Base-by-base conservation (phyloP, 1,140 invertebrate genomes). In the Nomia melanderi region DNA sequence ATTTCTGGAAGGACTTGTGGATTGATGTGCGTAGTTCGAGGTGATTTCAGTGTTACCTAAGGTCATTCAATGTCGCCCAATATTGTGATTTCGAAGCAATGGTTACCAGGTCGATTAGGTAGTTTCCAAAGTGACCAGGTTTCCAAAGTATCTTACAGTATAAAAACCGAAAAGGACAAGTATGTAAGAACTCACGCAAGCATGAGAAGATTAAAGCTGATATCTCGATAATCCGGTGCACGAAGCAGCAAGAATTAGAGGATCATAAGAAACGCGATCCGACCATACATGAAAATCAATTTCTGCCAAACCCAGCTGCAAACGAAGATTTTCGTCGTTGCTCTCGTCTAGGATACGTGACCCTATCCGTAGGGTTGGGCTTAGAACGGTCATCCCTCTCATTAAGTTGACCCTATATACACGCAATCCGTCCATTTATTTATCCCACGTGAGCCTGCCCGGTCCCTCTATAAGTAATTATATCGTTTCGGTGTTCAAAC, bases 371-470 rank as follows among this genome's bases (percentile, higher is more conserved):
- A 47, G 75, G 57, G 29, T 14, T 47, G 57, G 65, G 81, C 66
- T 84, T 84, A 79, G 59, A 74, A 75, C 60, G 36, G 23, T 25
- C 50, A 53, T 14, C n/a, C 53, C 39, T n/a, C 47, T 74, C 39
- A 60, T 83, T 70, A 76, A 73, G 60, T 65, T 67, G 77, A 69
- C 66, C 53, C 73, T 67, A 72, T 71, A 70, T 74, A 44, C 75
- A 78, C 69, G 69, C 63, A 59, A 82, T 70, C 59, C 47, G 29
- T 69, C 64, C 80, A 78, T 83, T 83, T 69, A 82, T 82, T 82
- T 82, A 67, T 83, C 33, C 36, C 23, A 39, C 63, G 50, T 39
- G 29, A 44, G 50, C 64, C 59, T 44, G 25, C 3, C 39, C 47
- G 14, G 23, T 64, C 57, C 77, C 60, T 59, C 20, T n/a, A 12